Evolutionary conservation across 2,888 invertebrate species (phyloP).

Genomic region (Branchipolynoe longqiensis): DNA sequence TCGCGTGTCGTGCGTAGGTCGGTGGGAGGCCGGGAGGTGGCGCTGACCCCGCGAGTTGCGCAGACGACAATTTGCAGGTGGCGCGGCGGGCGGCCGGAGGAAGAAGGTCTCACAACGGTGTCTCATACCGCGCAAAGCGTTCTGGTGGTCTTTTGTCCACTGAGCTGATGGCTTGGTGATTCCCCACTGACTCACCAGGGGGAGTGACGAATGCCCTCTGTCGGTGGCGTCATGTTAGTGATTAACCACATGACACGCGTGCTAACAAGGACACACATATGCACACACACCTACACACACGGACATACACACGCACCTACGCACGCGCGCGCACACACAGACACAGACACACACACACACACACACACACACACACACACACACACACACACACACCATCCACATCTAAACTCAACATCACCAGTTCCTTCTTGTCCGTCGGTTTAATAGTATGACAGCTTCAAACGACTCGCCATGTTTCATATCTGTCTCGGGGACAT

Average conservation of each 20-base stretch:
- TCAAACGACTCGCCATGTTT: no score
- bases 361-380: neutral
- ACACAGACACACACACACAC: neutral
- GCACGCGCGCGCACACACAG: neutral
- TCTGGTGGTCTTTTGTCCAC: neutral
- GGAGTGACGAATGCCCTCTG: neutral
- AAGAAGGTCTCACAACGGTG: no score
- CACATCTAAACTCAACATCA: neutral
- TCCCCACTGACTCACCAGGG: slow-evolving; percentile 27
- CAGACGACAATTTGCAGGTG: no score
- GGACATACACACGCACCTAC: neutral
- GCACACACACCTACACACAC: neutral
- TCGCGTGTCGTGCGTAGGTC: neutral
- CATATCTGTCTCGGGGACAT: no score
- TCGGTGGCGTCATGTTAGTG: slow-evolving; percentile 8
- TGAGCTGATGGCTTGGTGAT: neutral
- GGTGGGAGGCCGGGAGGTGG: no score
- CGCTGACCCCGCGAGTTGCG: no score
- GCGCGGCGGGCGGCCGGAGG: no score
- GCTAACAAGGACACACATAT: neutral
- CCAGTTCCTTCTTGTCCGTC: neutral
- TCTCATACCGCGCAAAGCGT: no score
- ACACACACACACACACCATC: neutral
- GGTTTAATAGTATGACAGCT: neutral
- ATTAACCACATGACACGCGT: neutral